phyloP scores from a whole-genome alignment of 2,888 invertebrate genomes.

The Pterostichus niger region DNA sequence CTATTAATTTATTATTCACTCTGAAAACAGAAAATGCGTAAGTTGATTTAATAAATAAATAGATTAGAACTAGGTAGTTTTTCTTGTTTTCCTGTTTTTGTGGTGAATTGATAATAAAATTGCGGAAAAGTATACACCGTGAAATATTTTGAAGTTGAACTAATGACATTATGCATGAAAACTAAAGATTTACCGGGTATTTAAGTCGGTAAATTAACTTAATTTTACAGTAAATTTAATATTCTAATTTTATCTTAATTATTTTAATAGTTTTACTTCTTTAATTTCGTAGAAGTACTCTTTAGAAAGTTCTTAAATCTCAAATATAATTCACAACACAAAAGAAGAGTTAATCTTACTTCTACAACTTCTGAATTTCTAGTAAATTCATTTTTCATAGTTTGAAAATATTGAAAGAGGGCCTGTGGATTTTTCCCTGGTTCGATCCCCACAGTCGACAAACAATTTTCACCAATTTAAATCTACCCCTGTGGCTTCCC shows the following conservation, averaged over 20 bases:
- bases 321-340: too few species aligned
- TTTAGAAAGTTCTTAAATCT: background rate
- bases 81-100: background rate
- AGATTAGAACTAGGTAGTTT: constrained; percentile 4
- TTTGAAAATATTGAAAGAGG: too few species aligned
- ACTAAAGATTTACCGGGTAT: background rate
- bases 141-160: background rate
- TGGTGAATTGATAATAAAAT: background rate
- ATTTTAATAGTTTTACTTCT: background rate
- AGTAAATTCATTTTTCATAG: too few species aligned
- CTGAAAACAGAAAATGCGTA: constrained; percentile 14
- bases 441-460: too few species aligned
- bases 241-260: background rate
- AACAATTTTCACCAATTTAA: too few species aligned
- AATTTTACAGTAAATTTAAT: constrained; percentile 8
- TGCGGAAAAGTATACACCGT: too few species aligned
- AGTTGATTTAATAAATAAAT: background rate
- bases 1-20: constrained; percentile 23
- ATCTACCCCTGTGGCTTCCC: too few species aligned
- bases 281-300: background rate
- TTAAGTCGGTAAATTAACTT: background rate
- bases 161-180: background rate
- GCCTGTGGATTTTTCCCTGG: too few species aligned
- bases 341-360: too few species aligned
- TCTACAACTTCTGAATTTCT: too few species aligned